These are phyloP conservation scores for Cyclargus thomasi DNA, from an alignment of 1,140 invertebrate species.

Conservation along the genomic window DNA sequence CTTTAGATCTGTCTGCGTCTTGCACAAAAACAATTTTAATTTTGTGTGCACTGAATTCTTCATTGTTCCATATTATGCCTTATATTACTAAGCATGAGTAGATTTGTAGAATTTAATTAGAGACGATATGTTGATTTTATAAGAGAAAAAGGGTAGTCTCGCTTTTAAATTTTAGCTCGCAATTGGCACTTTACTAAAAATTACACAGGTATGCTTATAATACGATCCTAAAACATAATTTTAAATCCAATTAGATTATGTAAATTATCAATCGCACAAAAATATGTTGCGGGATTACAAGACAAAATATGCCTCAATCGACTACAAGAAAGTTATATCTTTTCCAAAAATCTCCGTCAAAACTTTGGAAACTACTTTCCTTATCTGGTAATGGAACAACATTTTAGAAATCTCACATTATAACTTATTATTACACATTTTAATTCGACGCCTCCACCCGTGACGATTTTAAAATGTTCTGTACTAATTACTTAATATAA, in stretches of 20 bases:
- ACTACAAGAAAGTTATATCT: no score
- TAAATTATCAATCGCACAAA: no score
- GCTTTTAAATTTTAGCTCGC: not conserved
- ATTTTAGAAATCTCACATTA: not conserved
- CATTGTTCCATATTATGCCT: not conserved
- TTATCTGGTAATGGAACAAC: not conserved
- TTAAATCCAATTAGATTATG: no score
- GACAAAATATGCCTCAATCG: no score
- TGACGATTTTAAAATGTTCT: conserved; percentile 22
- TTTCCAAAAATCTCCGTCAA: not conserved
- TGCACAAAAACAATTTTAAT: not conserved
- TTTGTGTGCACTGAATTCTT: not conserved
- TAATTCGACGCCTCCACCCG: not conserved
- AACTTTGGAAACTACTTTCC: not conserved
- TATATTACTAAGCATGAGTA: not conserved
- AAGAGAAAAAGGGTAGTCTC: not conserved
- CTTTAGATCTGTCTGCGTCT: not conserved
- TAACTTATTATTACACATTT: conserved; percentile 11
- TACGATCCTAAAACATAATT: no score
- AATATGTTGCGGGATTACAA: no score
- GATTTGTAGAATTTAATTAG: not conserved
- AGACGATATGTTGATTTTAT: not conserved
- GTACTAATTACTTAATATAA: conserved; percentile 29
- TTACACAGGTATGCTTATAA: no score
- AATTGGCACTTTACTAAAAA: not conserved